Base-by-base conservation (phyloP, 2,113 vertebrate species). In the Bubalus kerabau region DNA sequence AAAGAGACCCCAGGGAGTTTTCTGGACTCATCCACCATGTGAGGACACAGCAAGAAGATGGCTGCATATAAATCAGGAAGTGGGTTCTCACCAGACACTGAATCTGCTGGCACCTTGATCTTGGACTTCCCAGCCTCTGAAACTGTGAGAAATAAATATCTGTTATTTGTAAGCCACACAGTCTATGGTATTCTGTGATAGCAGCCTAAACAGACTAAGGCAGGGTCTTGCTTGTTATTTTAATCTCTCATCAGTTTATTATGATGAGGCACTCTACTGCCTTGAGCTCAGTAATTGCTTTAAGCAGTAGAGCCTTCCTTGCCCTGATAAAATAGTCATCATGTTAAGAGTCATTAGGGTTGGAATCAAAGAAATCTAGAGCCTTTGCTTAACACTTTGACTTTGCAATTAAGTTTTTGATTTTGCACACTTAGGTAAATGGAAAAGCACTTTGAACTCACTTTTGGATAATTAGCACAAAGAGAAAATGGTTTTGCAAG, bases 211-310 rank as follows among this genome's bases (percentile, higher is more conserved):
- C 6, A 71, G 43, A 36, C 76, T 32, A 71, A 96, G 52, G 74
- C 15, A 74, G 40, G 52, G 11, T 60, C 87, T 80, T 85, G 36
- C 46, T 23, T 23, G 83, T 96, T 95, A 95, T 87, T 97, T 96
- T 96, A 76, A 97, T 94, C 80, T 97, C 40, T 90, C 83, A 91
- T 62, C 71, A 86, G 32, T 92, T 95, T 94, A 87, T 89, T 87
- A 95, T 90, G 96, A 95, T 94, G 64, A 97, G 82, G 81, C 80
- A 97, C 17, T 97, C 95, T 97, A 30, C 67, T 94, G 67, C 95
- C 64, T 92, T 87, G 71, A 97, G 85, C 76, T 91, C 46, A 60
- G 96, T 90, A 81, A 95, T 94, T 96, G 64, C 76, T 91, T 97
- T 93, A 91, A 93, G n/a, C 90, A 23, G 17, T 30, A 86, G 90